Base-by-base conservation (phyloP, 2,888 invertebrate species). In the Malthinus seriepunctatus region DNA sequence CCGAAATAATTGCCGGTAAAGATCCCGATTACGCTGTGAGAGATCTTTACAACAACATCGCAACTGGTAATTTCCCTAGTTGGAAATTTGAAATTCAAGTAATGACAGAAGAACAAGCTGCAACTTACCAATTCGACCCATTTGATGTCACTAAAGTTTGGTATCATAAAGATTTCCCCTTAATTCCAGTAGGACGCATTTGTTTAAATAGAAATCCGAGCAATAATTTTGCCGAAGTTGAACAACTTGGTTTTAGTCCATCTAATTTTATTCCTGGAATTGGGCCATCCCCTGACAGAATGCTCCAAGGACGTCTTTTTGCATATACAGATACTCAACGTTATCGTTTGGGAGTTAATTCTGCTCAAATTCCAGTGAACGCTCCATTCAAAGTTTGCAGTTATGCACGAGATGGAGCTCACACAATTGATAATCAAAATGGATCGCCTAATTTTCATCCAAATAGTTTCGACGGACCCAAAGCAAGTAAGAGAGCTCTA, bases 371-470 rank as follows among this genome's bases (percentile, higher is more conserved):
- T 37, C 94, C 97, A 0, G 95, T 98, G 9, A 98, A 98, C 79
- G 93, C 95, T 72, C 95, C 97, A 0, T 94, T 86, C 80, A 80
- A 85, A 60, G 83, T 86, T 1, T 78, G 81, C 34, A 94, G 95
- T 78, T 96, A 92, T 75, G 92, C 93, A 76, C 86, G 97, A 35
- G 97, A 97, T 76, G 97, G 97, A 0, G 84, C 86, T 2, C 88
- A 88, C 82, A 81, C 84, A 32, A 83, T 87, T 37, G 86, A 86
- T 66, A 95, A 94, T 77, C 95, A 95, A 78, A 88, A 87, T 2
- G 93, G 91, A n/a, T 89, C 92, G 1, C 97, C 97, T 3, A 97
- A 97, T 79, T 98, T 98, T 77, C 95, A 87, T 82, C 98, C 98
- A 0, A 98, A 98, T 81, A 96, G 95, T 63, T 98, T 97, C 81